These are phyloP conservation scores for Atopsyche davidsoni DNA, from an alignment of 1,140 invertebrate species.

Conservation along the genomic window DNA sequence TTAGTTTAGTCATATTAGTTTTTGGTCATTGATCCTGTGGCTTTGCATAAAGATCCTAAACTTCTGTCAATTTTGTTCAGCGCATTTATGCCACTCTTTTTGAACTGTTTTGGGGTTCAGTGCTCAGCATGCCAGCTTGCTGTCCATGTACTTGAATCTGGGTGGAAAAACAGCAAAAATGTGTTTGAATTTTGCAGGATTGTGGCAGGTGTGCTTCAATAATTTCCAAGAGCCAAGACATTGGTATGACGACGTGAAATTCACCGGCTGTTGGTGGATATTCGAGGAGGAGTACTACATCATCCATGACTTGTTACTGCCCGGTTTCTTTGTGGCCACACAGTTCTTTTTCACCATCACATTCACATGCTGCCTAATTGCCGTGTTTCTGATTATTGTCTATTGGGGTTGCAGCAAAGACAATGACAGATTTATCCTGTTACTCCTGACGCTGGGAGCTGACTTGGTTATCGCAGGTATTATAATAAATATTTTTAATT, in stretches of 20 bases:
- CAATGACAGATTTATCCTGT: constrained; percentile 68
- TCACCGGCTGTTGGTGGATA: constrained; percentile 85
- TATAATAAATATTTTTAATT: too few species aligned
- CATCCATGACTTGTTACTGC: constrained; percentile 73
- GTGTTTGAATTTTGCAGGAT: constrained; percentile 62
- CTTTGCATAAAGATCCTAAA: too few species aligned
- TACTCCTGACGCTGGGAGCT: constrained; percentile 66
- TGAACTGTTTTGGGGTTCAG: too few species aligned
- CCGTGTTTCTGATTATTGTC: constrained; percentile 61
- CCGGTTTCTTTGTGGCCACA: constrained; percentile 86
- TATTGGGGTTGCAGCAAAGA: constrained; percentile 72
- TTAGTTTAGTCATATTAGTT: too few species aligned
- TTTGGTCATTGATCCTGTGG: too few species aligned
- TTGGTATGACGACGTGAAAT: constrained; percentile 69
- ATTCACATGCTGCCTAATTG: constrained; percentile 69
- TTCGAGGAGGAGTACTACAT: constrained; percentile 92
- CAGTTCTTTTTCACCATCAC: constrained; percentile 89
- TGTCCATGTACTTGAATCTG: too few species aligned
- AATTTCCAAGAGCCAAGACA: constrained; percentile 75
- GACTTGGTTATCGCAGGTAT: constrained; percentile 59
- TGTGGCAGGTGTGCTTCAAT: constrained; percentile 91
- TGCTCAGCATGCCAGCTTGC: too few species aligned
- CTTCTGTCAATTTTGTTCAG: too few species aligned
- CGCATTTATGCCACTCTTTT: too few species aligned
- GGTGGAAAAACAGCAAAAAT: background rate